These are phyloP conservation scores for Raja brachyura DNA, from an alignment of 2,113 vertebrate species.

Conservation along the genomic window DNA sequence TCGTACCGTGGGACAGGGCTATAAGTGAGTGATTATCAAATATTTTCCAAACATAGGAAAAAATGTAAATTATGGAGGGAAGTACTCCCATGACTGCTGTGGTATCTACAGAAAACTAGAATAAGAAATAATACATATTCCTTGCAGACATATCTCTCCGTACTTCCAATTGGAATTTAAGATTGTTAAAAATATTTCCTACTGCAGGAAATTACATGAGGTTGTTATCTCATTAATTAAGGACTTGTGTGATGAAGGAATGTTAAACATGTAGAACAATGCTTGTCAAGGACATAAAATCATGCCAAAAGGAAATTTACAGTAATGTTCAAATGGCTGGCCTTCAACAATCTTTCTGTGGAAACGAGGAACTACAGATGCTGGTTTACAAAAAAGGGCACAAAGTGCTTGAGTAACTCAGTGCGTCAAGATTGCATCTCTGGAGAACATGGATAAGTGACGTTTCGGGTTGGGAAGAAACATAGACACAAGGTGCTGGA, in stretches of 20 bases:
- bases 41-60: slow-evolving; percentile 13
- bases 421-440: too few species aligned
- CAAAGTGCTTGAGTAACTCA: too few species aligned
- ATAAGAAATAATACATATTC: neutral
- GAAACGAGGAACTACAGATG: too few species aligned
- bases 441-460: too few species aligned
- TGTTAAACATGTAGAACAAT: neutral
- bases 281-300: neutral
- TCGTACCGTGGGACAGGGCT: too few species aligned
- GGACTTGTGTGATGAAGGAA: neutral
- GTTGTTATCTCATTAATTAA: neutral
- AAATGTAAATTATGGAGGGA: slow-evolving; percentile 21
- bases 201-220: neutral
- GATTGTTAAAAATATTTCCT: neutral
- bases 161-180: neutral
- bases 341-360: too few species aligned
- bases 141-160: neutral
- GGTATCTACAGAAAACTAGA: neutral
- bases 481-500: too few species aligned
- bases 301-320: neutral
- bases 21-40: slow-evolving; percentile 14
- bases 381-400: too few species aligned
- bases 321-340: too few species aligned
- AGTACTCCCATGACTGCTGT: slow-evolving; percentile 3
- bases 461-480: too few species aligned